A percentile compares a stretch with the other conserved stretches of the same genome.
phyloP scores from a whole-genome alignment of 1,140 invertebrate genomes.

The Agraylea sexmaculata region DNA sequence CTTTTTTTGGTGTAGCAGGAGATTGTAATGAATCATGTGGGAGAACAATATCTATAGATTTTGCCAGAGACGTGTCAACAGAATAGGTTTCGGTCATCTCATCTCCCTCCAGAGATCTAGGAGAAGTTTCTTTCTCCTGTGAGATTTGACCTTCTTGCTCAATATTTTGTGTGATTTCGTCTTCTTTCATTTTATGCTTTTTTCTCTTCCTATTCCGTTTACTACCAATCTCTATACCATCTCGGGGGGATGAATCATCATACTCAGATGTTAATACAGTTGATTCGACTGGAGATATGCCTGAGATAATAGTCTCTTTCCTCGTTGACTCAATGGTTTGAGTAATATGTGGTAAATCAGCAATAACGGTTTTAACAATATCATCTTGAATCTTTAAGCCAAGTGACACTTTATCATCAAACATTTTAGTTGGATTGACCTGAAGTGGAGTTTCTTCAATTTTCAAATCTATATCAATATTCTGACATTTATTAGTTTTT shows the following conservation, averaged over 20 bases:
- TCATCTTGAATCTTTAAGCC: slow-evolving; percentile 11
- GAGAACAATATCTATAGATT: slow-evolving; percentile 47
- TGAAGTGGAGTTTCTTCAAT: slow-evolving; percentile 19
- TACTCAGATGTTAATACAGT: slow-evolving; percentile 26
- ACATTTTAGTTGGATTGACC: slow-evolving; percentile 5
- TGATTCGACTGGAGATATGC: slow-evolving; percentile 10
- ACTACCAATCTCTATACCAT: slow-evolving; percentile 31
- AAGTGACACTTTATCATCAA: not conserved
- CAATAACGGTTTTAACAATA: slow-evolving; percentile 16
- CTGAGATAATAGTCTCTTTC: slow-evolving; percentile 9
- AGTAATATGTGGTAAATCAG: slow-evolving; percentile 16
- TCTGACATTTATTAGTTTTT: slow-evolving; percentile 16
- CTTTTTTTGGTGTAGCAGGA: slow-evolving; percentile 41
- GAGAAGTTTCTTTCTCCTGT: slow-evolving; percentile 15
- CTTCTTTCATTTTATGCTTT: slow-evolving; percentile 33
- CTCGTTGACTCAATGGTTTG: slow-evolving; percentile 14
- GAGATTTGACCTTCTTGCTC: slow-evolving; percentile 21
- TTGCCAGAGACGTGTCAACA: slow-evolving; percentile 43
- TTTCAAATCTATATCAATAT: slow-evolving; percentile 23
- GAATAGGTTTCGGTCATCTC: slow-evolving; percentile 27
- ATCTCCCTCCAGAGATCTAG: slow-evolving; percentile 23
- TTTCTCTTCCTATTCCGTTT: slow-evolving; percentile 40
- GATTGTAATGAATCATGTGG: slow-evolving; percentile 33
- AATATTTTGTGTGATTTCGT: slow-evolving; percentile 13
- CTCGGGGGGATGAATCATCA: slow-evolving; percentile 27